phyloP scores from a whole-genome alignment of 2,888 invertebrate genomes.

The Allygus modestus region DNA sequence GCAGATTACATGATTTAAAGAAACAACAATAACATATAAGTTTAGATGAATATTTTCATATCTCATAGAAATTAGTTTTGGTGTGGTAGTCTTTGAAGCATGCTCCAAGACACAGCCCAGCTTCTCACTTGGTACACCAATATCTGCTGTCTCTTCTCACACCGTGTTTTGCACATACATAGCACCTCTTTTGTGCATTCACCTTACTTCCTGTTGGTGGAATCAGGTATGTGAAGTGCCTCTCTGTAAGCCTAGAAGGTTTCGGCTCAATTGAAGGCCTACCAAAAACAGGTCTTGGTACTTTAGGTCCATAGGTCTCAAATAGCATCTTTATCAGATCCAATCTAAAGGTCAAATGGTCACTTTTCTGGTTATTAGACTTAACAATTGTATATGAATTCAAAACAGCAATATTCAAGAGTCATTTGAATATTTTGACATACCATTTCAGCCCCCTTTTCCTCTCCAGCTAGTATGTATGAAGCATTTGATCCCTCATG shows the following conservation, averaged over 20 bases:
- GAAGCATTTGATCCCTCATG: too few relatives aligned
- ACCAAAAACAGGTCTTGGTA: neutral
- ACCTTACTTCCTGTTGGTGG: neutral
- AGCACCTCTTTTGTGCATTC: neutral
- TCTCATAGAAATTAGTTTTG: neutral
- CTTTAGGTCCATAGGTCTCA: neutral
- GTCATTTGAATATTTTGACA: slow-evolving; percentile 32
- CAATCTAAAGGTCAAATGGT: slow-evolving; percentile 9
- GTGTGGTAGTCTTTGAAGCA: slow-evolving; percentile 3
- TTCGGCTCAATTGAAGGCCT: slow-evolving; percentile 1
- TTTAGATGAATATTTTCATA: too few relatives aligned
- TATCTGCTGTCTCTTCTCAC: slow-evolving; percentile 22
- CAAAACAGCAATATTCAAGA: neutral
- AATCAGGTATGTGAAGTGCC: slow-evolving; percentile 25
- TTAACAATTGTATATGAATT: slow-evolving; percentile 45
- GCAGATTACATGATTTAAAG: too few relatives aligned
- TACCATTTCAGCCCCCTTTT: slow-evolving; percentile 36
- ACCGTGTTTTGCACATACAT: neutral
- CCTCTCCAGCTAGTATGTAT: neutral
- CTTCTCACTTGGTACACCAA: slow-evolving; percentile 14
- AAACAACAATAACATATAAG: too few relatives aligned
- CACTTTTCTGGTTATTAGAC: neutral
- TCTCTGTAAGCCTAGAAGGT: slow-evolving; percentile 35
- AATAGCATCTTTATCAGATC: neutral
- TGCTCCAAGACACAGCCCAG: neutral